Percentiles rank a stretch among this genome's conserved stretches.
Evolutionary conservation across 2,113 vertebrate species (phyloP).

Genomic region (Steatornis caripensis): DNA sequence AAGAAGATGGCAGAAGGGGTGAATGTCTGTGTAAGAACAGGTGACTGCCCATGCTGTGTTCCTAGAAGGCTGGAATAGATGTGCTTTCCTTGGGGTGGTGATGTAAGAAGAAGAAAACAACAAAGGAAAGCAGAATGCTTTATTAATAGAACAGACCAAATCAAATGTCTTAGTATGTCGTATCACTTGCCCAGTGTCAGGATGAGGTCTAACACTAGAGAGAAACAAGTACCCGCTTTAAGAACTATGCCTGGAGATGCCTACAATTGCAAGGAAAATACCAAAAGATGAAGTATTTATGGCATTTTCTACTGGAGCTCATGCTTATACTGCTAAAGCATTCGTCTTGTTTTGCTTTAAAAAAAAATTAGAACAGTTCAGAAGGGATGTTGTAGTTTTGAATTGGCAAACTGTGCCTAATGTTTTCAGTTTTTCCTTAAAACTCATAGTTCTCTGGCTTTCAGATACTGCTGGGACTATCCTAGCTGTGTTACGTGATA

Average conservation of each 20-base stretch:
- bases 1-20: background rate
- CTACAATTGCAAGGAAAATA: background rate
- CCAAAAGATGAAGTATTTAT: background rate
- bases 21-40: background rate
- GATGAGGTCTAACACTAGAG: background rate
- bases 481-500: background rate
- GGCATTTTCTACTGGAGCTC: background rate
- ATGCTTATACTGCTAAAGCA: background rate
- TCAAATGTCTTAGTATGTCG: background rate
- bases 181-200: background rate
- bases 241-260: background rate
- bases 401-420: background rate
- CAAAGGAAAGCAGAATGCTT: background rate
- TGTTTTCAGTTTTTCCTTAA: background rate
- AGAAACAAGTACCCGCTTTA: background rate
- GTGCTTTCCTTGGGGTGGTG: background rate
- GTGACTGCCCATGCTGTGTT: background rate
- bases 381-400: background rate
- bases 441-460: background rate
- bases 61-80: background rate
- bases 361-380: background rate
- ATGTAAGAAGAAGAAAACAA: background rate
- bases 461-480: background rate
- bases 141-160: background rate
- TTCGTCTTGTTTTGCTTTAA: background rate